Evolutionary conservation across 2,888 invertebrate genomes (phyloP), one percentile per base, ranked within the genome.

Genomic region (Protodeltote pygarga): DNA sequence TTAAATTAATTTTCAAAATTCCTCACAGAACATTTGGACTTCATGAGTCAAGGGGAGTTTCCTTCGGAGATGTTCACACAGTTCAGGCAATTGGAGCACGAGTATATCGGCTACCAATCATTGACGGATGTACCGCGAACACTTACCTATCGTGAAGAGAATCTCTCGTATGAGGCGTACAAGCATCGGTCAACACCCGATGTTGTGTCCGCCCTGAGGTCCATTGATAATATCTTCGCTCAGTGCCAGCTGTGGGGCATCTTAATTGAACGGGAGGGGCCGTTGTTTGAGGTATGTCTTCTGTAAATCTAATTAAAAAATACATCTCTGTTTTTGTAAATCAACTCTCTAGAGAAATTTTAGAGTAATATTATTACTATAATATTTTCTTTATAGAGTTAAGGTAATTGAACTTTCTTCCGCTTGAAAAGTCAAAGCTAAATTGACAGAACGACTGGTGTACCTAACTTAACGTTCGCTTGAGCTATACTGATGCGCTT

Each of bases 81-180:
- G 54, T 98, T 99, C 87, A 94, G 95, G 52, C 98, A 99, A 88
- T 87, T 98, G 49, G 95, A 97, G 79, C 97, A 97, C 81, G 97
- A 97, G 78, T 97, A 97, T 79, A 96, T 97, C 78, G 98, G 98
- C 29, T 98, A 98, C 90, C 98, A 98, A 90, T 98, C 98, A 80
- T 93, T 99, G 40, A 98, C 98, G 0, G 98, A 98, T 91, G 97
- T 99, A 6, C 98, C 98, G 0, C 95, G 96, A 69, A 95, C 96
- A 1, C 89, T 95, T 28, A 93, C 95, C 2, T 96, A 96, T 80
- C 89, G 93, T 27, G 97, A 97, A 77, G 94, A 94, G 45, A 81
- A 93, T 29, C 52, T 92, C 14, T 89, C 88, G 23, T 91, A 87
- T 50, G 79, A 95, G 89, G 76, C 94, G 58, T 95, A 94, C 76